Conservation (phyloP, 2,797 vertebrate genomes). For the Serranus cabrilla region DNA sequence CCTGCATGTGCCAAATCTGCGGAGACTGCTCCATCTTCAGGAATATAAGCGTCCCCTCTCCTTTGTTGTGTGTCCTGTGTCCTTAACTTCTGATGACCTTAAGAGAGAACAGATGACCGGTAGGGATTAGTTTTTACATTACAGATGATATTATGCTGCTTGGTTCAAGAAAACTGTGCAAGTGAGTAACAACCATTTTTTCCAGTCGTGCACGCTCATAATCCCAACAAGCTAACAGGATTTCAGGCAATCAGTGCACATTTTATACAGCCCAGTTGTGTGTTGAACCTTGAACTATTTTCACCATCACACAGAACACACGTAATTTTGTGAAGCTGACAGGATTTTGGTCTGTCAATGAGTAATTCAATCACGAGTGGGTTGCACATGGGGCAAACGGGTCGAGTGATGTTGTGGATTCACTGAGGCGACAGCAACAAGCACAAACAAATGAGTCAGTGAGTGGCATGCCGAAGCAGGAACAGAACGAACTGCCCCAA, state of each 20-base stretch:
- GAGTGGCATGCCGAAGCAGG: background rate
- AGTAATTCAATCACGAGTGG: conserved; percentile 20
- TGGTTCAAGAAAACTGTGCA: background rate
- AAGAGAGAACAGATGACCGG: conserved; percentile 38
- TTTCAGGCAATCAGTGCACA: conserved; percentile 17
- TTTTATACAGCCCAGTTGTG: background rate
- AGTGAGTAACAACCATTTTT: background rate
- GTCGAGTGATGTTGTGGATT: conserved; percentile 5
- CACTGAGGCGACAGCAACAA: background rate
- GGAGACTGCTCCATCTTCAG: conserved; percentile 80
- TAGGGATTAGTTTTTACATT: conserved; percentile 40
- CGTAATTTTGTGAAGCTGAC: conserved; percentile 7
- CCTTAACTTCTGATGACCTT: conserved; percentile 33
- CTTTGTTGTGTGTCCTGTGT: background rate
- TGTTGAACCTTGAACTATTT: conserved; percentile 31
- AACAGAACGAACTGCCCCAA: background rate
- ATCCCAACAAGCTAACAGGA: conserved; percentile 24
- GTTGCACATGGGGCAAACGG: conserved; percentile 11
- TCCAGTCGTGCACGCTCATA: conserved; percentile 1
- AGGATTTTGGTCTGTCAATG: conserved; percentile 40
- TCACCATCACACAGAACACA: background rate
- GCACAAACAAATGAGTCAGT: conserved; percentile 4
- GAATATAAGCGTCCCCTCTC: background rate
- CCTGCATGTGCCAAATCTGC: conserved; percentile 86
- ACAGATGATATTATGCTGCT: background rate